Percentiles rank a stretch among this genome's conserved stretches.
Evolutionary conservation across 37 sponge, comb jelly and placozoan species (phyloP).

Genomic region (Eunapius fragilis): DNA sequence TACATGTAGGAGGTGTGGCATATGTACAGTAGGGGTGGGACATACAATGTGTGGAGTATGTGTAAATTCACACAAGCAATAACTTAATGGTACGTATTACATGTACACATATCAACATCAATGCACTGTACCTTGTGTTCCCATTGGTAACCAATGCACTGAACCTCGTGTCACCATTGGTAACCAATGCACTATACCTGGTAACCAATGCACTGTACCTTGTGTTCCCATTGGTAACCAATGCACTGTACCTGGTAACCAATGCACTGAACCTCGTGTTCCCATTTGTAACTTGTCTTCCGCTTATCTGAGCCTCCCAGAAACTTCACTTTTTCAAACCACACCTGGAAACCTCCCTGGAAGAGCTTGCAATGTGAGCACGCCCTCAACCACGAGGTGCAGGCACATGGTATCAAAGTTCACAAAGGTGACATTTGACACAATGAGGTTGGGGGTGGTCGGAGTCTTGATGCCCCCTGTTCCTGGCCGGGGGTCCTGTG

Average conservation of each 20-base stretch:
- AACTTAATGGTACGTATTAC: too few relatives aligned
- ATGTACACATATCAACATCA: too few relatives aligned
- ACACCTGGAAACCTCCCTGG: slow-evolving; percentile 84
- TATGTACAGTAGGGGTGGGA: too few relatives aligned
- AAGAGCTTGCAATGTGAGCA: slow-evolving; percentile 78
- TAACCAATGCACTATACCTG: too few relatives aligned
- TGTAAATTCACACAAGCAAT: too few relatives aligned
- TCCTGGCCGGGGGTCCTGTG: slow-evolving; percentile 40
- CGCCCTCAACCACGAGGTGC: slow-evolving; percentile 60
- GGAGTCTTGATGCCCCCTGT: slow-evolving; percentile 79
- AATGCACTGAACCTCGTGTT: slow-evolving; percentile 49
- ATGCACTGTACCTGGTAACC: too few relatives aligned
- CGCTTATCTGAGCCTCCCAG: slow-evolving; percentile 26
- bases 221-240: slow-evolving; percentile 86
- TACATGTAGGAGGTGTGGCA: too few relatives aligned
- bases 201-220: too few relatives aligned
- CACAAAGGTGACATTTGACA: slow-evolving; percentile 74
- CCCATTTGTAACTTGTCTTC: slow-evolving; percentile 84
- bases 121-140: too few relatives aligned
- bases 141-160: too few relatives aligned
- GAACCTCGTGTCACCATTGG: too few relatives aligned
- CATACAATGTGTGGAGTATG: too few relatives aligned
- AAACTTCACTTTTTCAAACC: slow-evolving; percentile 62
- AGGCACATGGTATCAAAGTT: slow-evolving; percentile 68
- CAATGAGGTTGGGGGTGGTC: slow-evolving; percentile 53